Evolutionary conservation across 2,888 invertebrate genomes (phyloP).

Genomic region (Conops quadrifasciatus): DNA sequence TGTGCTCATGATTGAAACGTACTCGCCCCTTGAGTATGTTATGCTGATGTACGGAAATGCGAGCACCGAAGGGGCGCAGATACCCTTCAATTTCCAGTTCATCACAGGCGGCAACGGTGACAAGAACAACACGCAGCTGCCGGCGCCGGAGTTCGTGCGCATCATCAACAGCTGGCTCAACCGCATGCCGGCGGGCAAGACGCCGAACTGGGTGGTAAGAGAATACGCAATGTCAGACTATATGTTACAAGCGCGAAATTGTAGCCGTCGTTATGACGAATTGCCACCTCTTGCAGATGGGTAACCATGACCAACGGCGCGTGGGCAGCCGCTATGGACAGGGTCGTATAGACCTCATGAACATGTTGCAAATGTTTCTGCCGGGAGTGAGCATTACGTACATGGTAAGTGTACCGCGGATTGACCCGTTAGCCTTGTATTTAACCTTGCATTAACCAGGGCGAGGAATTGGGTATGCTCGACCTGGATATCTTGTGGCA

Average conservation of each 20-base stretch:
- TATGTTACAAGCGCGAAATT: neutral
- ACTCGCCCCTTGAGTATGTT: conserved; percentile 66
- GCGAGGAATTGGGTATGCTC: conserved; percentile 60
- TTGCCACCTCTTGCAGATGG: conserved; percentile 66
- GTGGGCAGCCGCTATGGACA: conserved; percentile 72
- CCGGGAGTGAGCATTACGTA: conserved; percentile 73
- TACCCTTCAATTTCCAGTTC: conserved; percentile 76
- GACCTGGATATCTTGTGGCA: conserved; percentile 68
- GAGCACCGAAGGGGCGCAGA: conserved; percentile 67
- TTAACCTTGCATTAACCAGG: too few relatives aligned
- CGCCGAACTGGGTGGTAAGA: conserved; percentile 76
- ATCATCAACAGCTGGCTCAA: conserved; percentile 70
- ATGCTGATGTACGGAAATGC: conserved; percentile 71
- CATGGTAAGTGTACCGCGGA: conserved; percentile 64
- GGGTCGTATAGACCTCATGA: conserved; percentile 78
- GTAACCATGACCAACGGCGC: conserved; percentile 76
- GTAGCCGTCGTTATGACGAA: neutral
- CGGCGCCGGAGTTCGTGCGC: conserved; percentile 66
- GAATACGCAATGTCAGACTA: too few relatives aligned
- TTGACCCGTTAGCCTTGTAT: too few relatives aligned
- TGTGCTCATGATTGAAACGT: conserved; percentile 73
- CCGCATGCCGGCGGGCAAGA: conserved; percentile 67
- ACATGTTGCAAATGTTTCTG: conserved; percentile 75
- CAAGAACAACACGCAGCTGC: conserved; percentile 60
- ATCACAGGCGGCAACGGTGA: conserved; percentile 67